A percentile compares a stretch with the other conserved stretches of the same genome.
phyloP scores from a whole-genome alignment of 2,888 invertebrate genomes.

The Globia sparganii region DNA sequence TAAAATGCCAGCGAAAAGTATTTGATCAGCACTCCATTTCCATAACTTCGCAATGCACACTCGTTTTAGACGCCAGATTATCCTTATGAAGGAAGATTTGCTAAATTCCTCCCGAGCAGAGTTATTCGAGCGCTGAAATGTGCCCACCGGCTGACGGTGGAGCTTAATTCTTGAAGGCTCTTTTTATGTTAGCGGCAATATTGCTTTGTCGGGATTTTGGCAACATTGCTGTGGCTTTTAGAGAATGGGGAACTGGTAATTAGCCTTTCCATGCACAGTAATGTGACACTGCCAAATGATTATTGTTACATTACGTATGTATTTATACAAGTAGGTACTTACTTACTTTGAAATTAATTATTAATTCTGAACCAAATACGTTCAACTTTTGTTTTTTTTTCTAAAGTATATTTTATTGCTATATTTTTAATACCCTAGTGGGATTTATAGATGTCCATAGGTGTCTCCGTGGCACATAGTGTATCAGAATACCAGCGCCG shows the following conservation, averaged over 20 bases:
- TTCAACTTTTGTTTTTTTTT: too few species aligned
- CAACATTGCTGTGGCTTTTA: slow-evolving; percentile 20
- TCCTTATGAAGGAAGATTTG: slow-evolving; percentile 62
- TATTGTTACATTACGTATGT: not conserved
- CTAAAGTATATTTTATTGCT: too few species aligned
- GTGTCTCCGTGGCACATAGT: too few species aligned
- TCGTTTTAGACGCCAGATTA: slow-evolving; percentile 58
- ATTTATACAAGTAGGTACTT: too few species aligned
- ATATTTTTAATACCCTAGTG: too few species aligned
- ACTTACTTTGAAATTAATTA: too few species aligned
- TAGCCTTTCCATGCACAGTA: slow-evolving; percentile 12
- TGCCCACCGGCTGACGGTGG: slow-evolving; percentile 49
- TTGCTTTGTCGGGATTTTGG: slow-evolving; percentile 28
- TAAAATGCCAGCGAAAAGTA: not conserved
- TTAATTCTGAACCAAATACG: too few species aligned
- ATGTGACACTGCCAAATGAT: not conserved
- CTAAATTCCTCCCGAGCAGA: slow-evolving; percentile 48
- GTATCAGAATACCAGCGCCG: too few species aligned
- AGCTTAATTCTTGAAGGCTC: slow-evolving; percentile 55
- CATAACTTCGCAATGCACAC: slow-evolving; percentile 14
- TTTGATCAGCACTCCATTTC: slow-evolving; percentile 39
- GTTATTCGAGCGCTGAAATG: slow-evolving; percentile 58
- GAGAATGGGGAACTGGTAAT: slow-evolving; percentile 19
- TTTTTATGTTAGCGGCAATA: slow-evolving; percentile 46
- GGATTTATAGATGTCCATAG: too few species aligned